phyloP scores from a whole-genome alignment of 2,888 invertebrate species.

The Cataglyphis altisquamis region DNA sequence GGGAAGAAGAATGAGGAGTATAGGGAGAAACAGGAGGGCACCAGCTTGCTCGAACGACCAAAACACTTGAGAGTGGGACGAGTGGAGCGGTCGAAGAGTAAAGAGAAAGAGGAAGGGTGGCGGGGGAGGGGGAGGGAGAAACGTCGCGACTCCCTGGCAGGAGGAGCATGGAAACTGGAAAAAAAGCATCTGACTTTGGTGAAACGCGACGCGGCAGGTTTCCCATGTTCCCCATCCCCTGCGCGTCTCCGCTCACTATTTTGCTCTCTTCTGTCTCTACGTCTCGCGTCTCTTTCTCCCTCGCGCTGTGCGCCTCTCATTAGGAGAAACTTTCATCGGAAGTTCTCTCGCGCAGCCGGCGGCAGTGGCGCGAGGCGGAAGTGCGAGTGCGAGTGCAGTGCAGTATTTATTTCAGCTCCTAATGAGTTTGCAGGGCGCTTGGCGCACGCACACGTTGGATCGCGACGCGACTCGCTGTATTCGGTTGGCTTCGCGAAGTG shows the following conservation, averaged over 20 bases:
- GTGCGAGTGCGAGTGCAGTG: conserved; percentile 68
- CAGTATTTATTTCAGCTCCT: conserved; percentile 79
- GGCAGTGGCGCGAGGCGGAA: conserved; percentile 56
- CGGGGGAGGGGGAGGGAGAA: conserved; percentile 7
- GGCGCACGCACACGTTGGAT: conserved; percentile 62
- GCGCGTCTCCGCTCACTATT: conserved; percentile 41
- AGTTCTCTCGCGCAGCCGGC: conserved; percentile 62
- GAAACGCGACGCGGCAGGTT: conserved; percentile 53
- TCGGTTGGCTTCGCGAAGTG: conserved; percentile 44
- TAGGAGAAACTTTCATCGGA: conserved; percentile 77
- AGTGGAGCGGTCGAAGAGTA: conserved; percentile 40
- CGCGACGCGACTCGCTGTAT: conserved; percentile 62
- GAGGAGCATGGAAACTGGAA: conserved; percentile 62
- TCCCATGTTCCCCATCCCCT: conserved; percentile 31
- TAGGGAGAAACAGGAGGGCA: conserved; percentile 55
- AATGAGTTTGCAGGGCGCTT: conserved; percentile 76
- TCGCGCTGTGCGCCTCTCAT: conserved; percentile 68
- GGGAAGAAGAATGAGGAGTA: conserved; percentile 54
- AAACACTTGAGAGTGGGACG: conserved; percentile 65
- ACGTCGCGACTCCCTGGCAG: conserved; percentile 55
- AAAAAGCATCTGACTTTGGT: conserved; percentile 65
- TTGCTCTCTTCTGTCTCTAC: conserved; percentile 45
- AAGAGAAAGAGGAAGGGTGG: background rate
- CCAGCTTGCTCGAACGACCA: conserved; percentile 63
- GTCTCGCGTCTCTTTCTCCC: conserved; percentile 32